A percentile compares a stretch with the other conserved stretches of the same genome.
These are phyloP conservation scores for Tragulus kanchil DNA, from an alignment of 2,113 vertebrate species.

Conservation along the genomic window DNA sequence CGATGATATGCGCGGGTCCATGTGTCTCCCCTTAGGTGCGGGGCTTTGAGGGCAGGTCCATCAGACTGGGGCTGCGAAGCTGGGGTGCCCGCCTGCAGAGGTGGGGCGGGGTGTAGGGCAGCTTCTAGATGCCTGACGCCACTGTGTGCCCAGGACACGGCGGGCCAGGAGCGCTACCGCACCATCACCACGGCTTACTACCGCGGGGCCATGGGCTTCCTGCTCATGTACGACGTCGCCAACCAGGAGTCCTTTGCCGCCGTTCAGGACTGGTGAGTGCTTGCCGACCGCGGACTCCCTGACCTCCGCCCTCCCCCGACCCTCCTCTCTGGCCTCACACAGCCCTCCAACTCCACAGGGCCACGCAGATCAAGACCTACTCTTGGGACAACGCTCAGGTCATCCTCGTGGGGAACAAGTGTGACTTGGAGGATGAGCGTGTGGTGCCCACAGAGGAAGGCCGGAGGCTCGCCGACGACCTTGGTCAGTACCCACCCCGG, in stretches of 20 bases:
- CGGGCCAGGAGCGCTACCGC: constrained; percentile 97
- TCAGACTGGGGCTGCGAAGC: background rate
- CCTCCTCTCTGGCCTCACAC: background rate
- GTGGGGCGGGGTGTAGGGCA: no score
- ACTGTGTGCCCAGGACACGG: constrained; percentile 92
- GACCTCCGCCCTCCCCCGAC: background rate
- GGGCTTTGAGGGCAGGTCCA: no score
- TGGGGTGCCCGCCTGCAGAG: background rate
- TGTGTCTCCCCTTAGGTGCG: background rate
- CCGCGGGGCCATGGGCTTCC: constrained; percentile 98
- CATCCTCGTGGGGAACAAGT: constrained; percentile 98
- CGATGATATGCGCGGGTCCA: background rate
- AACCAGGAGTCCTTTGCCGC: constrained; percentile 98
- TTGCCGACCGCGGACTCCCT: background rate
- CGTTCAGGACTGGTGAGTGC: constrained; percentile 96
- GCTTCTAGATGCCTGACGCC: background rate
- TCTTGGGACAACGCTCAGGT: constrained; percentile 99
- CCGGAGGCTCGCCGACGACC: constrained; percentile 94
- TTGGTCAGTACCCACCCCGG: constrained; percentile 89
- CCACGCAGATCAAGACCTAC: constrained; percentile 99
- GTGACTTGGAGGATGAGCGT: constrained; percentile 97
- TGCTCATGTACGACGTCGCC: constrained; percentile 98
- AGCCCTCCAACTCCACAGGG: constrained; percentile 87
- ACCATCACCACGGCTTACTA: constrained; percentile 99
- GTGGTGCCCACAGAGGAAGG: constrained; percentile 94